Base-by-base conservation (phyloP, 2,888 invertebrate species). In the Iphiclides podalirius region DNA sequence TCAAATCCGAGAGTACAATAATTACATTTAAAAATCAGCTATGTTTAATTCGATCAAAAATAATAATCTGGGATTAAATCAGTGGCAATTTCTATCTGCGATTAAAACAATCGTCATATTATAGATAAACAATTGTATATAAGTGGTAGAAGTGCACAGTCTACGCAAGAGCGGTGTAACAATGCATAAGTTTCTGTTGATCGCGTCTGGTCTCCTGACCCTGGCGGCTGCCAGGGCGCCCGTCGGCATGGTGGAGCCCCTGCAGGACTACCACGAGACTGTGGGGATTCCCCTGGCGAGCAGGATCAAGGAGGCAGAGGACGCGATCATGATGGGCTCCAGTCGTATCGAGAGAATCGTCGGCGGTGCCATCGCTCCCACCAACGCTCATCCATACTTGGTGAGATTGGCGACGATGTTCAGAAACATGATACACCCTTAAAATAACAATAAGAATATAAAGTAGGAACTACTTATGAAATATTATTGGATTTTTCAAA, bases 261-360 rank as follows among this genome's bases (percentile, higher is more conserved):
- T 51, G 16, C 14, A 47, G 7, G 58, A 67, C 4, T 82, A 82
- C 57, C 79, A 81, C 38, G 53, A 63, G 16, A 52, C 60, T 3
- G 58, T 79, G 1, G 82, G 81, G 7, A 77, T 83, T 33, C 80
- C 79, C 3, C 51, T 61, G 6, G 81, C 79, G 0, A 57, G 57
- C 35, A 66, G 64, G 58, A 72, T 82, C 46, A 76, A 68, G 60
- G 69, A 59, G 1, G 47, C 54, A 1, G 77, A 79, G 53, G 67
- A 74, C 9, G 52, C 37, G 28, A 48, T 50, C 23, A 40, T 35
- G 35, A n/a, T 53, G 7, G 38, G 46, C 4, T 13, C 41, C 12
- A 6, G 20, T 20, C 3, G 3, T 20, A n/a, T 1, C 4, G 12
- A 37, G 16, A 70, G 70, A 54, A 70, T 81, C 12, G 76, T 79